A percentile compares a stretch with the other conserved stretches of the same genome.
These are phyloP conservation scores for Hydrozoanthus gracilis DNA, from an alignment of 92 coral and sea anemone species.

Conservation along the genomic window DNA sequence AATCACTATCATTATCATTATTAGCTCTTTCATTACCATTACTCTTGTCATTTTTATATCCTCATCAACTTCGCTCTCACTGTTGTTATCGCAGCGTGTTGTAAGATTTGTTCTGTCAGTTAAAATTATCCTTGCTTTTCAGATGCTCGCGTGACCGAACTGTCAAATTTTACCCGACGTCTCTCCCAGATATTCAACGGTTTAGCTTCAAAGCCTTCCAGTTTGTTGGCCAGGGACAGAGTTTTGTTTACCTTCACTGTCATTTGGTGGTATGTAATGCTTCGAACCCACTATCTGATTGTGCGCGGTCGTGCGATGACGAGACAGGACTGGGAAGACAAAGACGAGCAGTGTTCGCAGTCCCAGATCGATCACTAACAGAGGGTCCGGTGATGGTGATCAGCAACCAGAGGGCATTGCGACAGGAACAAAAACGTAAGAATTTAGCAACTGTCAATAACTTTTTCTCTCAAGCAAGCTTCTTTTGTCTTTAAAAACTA, in stretches of 20 bases:
- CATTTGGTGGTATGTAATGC: constrained; percentile 83
- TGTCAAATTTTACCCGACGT: constrained; percentile 48
- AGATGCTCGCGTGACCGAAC: constrained; percentile 81
- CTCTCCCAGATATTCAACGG: constrained; percentile 62
- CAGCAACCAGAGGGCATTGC: constrained; percentile 36
- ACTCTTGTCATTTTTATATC: too few relatives aligned
- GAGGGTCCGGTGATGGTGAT: constrained; percentile 78
- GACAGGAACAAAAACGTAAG: constrained; percentile 49
- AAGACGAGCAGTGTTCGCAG: constrained; percentile 51
- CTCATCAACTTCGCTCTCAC: too few relatives aligned
- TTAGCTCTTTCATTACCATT: too few relatives aligned
- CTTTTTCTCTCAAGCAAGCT: neutral
- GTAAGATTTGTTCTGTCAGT: too few relatives aligned
- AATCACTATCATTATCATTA: too few relatives aligned
- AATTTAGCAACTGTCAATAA: neutral
- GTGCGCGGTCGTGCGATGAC: constrained; percentile 63
- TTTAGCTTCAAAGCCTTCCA: constrained; percentile 85
- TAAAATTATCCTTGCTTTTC: neutral
- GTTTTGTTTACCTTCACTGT: constrained; percentile 81
- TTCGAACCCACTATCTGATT: constrained; percentile 68
- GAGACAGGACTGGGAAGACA: constrained; percentile 55
- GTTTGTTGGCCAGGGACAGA: constrained; percentile 68
- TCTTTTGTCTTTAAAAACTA: neutral
- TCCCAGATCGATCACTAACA: constrained; percentile 63
- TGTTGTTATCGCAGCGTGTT: too few relatives aligned